Conservation (phyloP, 1,140 invertebrate species). For the Trigoniulus corallinus region DNA sequence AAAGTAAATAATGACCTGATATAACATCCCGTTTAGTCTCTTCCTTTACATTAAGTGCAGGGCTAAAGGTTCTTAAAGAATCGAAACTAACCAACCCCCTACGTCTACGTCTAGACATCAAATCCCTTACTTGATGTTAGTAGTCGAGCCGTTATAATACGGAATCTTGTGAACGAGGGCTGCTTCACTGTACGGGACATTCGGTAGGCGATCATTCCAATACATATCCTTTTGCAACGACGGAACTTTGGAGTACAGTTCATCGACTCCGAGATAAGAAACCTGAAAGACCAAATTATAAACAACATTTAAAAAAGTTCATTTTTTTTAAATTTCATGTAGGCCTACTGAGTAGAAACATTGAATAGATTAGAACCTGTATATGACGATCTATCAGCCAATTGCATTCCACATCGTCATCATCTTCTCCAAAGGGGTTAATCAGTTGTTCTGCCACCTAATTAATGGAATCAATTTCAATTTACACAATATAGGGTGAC, state of each 20-base stretch:
- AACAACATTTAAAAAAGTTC: not conserved
- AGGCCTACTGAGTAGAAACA: not conserved
- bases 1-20: too few species aligned
- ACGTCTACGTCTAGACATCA: not conserved
- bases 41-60: not conserved
- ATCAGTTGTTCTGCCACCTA: constrained; percentile 85
- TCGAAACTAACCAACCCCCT: not conserved
- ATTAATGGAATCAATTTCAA: constrained; percentile 30
- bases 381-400: constrained; percentile 81
- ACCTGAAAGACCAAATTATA: constrained; percentile 38
- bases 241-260: constrained; percentile 49
- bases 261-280: constrained; percentile 76
- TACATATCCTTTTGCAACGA: constrained; percentile 7
- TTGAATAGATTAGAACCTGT: constrained; percentile 37
- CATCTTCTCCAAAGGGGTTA: constrained; percentile 86
- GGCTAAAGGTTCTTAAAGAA: not conserved
- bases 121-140: constrained; percentile 9
- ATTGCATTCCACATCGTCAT: constrained; percentile 78
- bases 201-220: constrained; percentile 6
- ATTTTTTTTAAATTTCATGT: not conserved
- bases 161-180: constrained; percentile 12
- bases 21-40: too few species aligned
- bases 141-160: constrained; percentile 12
- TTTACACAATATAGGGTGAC: too few species aligned
- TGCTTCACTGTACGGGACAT: constrained; percentile 7